Conservation (phyloP, 2,888 invertebrate genomes). For the Polydrusus tereticollis region DNA sequence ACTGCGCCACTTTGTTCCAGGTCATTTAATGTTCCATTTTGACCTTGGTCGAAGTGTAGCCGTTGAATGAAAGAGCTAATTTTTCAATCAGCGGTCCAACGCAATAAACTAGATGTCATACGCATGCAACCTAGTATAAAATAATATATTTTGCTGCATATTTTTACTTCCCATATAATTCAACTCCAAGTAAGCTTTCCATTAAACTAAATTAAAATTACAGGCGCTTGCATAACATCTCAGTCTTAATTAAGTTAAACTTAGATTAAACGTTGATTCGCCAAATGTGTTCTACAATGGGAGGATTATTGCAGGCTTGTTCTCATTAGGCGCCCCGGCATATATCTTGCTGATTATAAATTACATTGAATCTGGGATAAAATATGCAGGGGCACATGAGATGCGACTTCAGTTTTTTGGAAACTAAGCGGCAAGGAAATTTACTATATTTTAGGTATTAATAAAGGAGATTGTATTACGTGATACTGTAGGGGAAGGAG, state of each 20-base stretch:
- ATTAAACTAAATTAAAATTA: conserved; percentile 33
- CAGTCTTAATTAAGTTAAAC: conserved; percentile 32
- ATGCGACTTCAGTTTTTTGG: background rate
- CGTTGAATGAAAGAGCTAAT: too few species aligned
- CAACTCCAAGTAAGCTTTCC: background rate
- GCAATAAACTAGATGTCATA: too few species aligned
- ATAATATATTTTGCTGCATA: too few species aligned
- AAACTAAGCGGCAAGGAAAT: background rate
- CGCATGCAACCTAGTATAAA: too few species aligned
- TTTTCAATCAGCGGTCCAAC: too few species aligned
- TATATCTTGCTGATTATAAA: conserved; percentile 40
- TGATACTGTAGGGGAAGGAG: too few species aligned
- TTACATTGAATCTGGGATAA: conserved; percentile 30
- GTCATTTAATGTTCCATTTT: too few species aligned
- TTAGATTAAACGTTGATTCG: conserved; percentile 39
- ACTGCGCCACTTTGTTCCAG: too few species aligned
- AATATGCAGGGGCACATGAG: conserved; percentile 43
- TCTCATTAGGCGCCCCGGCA: conserved; percentile 20
- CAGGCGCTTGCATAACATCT: conserved; percentile 35
- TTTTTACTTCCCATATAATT: too few species aligned
- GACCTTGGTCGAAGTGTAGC: too few species aligned
- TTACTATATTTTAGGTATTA: too few species aligned
- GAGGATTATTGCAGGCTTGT: conserved; percentile 38
- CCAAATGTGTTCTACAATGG: conserved; percentile 29
- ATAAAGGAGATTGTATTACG: too few species aligned